phyloP scores from a whole-genome alignment of 2,888 invertebrate species.

The Mythimna albipuncta region DNA sequence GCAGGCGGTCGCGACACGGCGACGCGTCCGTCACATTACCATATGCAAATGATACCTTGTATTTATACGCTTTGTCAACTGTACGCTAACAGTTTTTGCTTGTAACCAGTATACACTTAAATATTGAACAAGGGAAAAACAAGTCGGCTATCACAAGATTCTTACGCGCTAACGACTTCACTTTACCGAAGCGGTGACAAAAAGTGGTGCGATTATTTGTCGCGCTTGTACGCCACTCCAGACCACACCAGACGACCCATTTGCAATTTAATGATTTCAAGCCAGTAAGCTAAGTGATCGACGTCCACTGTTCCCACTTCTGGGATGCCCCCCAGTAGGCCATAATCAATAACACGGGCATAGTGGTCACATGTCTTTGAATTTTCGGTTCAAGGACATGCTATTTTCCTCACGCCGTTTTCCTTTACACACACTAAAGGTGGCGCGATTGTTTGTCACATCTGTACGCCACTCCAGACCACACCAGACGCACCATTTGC shows the following conservation, averaged over 20 bases:
- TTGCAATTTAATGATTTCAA: slow-evolving; percentile 34
- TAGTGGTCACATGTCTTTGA: too few relatives aligned
- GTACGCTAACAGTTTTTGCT: slow-evolving; percentile 82
- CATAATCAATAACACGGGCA: too few relatives aligned
- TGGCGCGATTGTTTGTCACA: slow-evolving; percentile 57
- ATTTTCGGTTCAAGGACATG: too few relatives aligned
- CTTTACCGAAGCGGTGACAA: slow-evolving; percentile 46
- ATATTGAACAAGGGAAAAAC: slow-evolving; percentile 67
- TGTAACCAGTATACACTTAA: slow-evolving; percentile 72
- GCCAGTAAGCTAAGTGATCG: too few relatives aligned
- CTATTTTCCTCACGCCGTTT: too few relatives aligned
- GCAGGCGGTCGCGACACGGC: slow-evolving; percentile 70
- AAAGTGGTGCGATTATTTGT: slow-evolving; percentile 60
- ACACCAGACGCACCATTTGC: slow-evolving; percentile 51
- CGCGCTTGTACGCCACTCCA: slow-evolving; percentile 32
- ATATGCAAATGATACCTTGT: slow-evolving; percentile 82
- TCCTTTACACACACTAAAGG: slow-evolving; percentile 43
- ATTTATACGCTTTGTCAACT: slow-evolving; percentile 75
- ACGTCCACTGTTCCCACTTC: too few relatives aligned
- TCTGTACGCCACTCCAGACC: slow-evolving; percentile 44
- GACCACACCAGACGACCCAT: slow-evolving; percentile 58
- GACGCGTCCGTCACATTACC: slow-evolving; percentile 79
- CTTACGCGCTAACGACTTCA: slow-evolving; percentile 62
- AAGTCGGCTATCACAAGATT: slow-evolving; percentile 62
- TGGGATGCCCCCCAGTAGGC: too few relatives aligned